Evolutionary conservation across 2,888 invertebrate species (phyloP), one percentile per base, ranked within the genome.

Genomic region (Parelbella ahira): DNA sequence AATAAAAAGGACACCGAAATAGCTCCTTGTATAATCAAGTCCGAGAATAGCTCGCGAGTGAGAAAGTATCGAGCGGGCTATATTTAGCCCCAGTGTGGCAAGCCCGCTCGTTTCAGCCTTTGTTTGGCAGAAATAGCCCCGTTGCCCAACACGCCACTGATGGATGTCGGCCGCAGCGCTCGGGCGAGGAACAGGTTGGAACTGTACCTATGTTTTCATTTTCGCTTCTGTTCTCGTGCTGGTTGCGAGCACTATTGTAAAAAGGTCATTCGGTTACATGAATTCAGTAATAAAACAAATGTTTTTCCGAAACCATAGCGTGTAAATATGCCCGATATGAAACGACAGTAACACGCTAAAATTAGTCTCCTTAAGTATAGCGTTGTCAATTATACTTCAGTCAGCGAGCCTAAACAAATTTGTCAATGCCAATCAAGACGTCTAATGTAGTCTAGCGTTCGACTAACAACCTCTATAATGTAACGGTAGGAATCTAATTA

Each of bases 21-120:
- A 79, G 63, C 63, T 50, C 63, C 69, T 68, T 69, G 73, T 73
- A 63, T 61, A 72, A 67, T 63, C 61, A 64, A 59, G 62, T 63
- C 70, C 68, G 59, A 68, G 69, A 79, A 77, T 77, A 74, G 62
- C 61, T 48, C 50, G 58, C 53, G 53, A 64, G 63, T 72, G 68
- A 62, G 69, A 74, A 79, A 76, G 72, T 75, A 76, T 74, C 67
- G 68, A 68, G 50, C 65, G 48, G 44, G 60, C 61, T 82, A 82
- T 78, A 69, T 60, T 64, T 74, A 76, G 75, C 51, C 55, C 56
- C 3, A 50, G 47, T 45, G 44, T 48, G 37, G 34, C 45, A 45
- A 49, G 54, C 63, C 33, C 68, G 72, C 70, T 76, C 67, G 71
- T 53, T 70, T 66, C 61, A 66, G 68, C 73, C 80, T 78, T 76